These are phyloP conservation scores for Cylas formicarius DNA, from an alignment of 1,140 invertebrate species.

Conservation along the genomic window DNA sequence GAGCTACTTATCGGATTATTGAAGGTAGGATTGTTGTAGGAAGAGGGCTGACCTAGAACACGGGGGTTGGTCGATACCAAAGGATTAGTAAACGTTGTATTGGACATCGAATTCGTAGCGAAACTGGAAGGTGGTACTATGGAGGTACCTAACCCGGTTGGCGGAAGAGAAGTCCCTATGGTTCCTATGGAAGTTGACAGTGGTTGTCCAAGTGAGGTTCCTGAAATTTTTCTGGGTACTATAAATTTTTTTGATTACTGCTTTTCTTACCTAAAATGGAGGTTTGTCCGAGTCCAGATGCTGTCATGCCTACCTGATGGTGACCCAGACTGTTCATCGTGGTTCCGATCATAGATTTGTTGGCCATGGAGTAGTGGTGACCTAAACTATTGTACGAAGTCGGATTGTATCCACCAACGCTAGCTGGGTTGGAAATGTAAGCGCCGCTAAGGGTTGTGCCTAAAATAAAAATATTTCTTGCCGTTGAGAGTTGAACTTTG, in stretches of 20 bases:
- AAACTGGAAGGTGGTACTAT: slow-evolving; percentile 46
- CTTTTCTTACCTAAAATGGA: slow-evolving; percentile 21
- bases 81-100: slow-evolving; percentile 55
- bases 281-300: slow-evolving; percentile 23
- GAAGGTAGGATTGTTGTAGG: slow-evolving; percentile 34
- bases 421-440: slow-evolving; percentile 24
- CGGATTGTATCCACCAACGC: slow-evolving; percentile 23
- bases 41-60: slow-evolving; percentile 22
- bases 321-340: slow-evolving; percentile 29
- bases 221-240: not conserved
- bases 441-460: slow-evolving; percentile 24
- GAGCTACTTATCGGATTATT: slow-evolving; percentile 31
- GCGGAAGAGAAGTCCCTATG: slow-evolving; percentile 18
- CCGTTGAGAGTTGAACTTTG: too few relatives aligned
- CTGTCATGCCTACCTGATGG: slow-evolving; percentile 22
- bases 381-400: slow-evolving; percentile 45
- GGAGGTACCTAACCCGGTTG: slow-evolving; percentile 42
- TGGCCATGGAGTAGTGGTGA: slow-evolving; percentile 49
- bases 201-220: slow-evolving; percentile 19
- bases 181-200: slow-evolving; percentile 36
- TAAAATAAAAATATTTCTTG: too few relatives aligned
- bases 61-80: slow-evolving; percentile 42
- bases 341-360: slow-evolving; percentile 45
- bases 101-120: slow-evolving; percentile 46
- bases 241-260: not conserved